These are phyloP conservation scores for Gouania willdenowi DNA, from an alignment of 2,797 vertebrate species.

Conservation along the genomic window DNA sequence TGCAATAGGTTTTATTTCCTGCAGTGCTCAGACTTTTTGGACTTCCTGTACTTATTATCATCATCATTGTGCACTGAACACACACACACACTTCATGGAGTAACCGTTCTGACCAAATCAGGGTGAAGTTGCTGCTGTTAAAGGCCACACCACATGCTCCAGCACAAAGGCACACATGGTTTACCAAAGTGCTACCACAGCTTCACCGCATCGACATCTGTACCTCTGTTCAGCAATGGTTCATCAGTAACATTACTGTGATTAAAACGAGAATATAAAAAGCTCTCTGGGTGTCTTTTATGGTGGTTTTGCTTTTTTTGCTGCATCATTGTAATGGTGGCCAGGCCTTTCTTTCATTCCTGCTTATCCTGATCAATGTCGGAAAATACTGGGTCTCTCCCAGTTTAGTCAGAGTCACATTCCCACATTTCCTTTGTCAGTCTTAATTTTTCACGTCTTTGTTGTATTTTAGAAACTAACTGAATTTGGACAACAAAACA, in stretches of 20 bases:
- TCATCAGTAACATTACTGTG: conserved; percentile 55
- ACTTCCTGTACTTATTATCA: conserved; percentile 43
- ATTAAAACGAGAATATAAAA: conserved; percentile 56
- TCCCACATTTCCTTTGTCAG: no score
- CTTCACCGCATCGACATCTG: conserved; percentile 64
- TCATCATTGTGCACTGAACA: conserved; percentile 18
- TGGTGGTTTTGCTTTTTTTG: no score
- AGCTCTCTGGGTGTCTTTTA: conserved; percentile 2
- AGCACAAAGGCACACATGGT: conserved; percentile 43
- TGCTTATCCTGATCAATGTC: no score
- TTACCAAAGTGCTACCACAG: conserved; percentile 64
- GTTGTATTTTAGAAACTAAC: no score
- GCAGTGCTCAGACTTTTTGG: conserved; percentile 32
- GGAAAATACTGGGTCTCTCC: no score
- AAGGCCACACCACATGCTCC: conserved; percentile 33
- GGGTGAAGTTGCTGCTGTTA: conserved; percentile 33
- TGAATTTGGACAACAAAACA: no score
- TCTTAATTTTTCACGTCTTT: no score
- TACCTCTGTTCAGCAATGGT: conserved; percentile 70
- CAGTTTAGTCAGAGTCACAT: no score
- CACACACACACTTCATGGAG: no score
- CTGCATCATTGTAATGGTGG: no score
- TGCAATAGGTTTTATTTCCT: conserved; percentile 30
- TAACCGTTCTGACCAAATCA: conserved; percentile 38
- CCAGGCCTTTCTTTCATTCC: no score